Percentiles rank a stretch among this genome's conserved stretches.
phyloP scores from a whole-genome alignment of 2,797 vertebrate species.

The Eremophila alpestris region DNA sequence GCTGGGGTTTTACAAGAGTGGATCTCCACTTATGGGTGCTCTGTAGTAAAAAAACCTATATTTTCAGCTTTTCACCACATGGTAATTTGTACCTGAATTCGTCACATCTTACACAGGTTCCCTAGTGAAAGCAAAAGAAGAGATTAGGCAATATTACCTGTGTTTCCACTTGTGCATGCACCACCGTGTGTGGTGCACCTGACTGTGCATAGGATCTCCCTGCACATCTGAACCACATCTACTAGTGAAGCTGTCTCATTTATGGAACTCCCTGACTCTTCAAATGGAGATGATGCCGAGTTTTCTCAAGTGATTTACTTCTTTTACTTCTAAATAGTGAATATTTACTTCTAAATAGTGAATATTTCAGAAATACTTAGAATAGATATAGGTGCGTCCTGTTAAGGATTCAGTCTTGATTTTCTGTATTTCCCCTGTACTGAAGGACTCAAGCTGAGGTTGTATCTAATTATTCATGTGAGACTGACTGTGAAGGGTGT shows the following conservation, averaged over 20 bases:
- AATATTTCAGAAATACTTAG: conserved; percentile 54
- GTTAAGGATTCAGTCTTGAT: conserved; percentile 51
- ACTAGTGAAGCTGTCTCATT: neutral
- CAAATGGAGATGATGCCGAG: neutral
- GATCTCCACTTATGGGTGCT: neutral
- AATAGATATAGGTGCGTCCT: conserved; percentile 40
- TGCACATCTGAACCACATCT: neutral
- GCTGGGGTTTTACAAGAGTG: neutral
- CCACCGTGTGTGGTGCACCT: neutral
- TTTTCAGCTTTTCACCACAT: neutral
- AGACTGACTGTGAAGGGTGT: conserved; percentile 62
- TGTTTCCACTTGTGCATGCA: neutral
- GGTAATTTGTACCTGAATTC: neutral
- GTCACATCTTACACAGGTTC: neutral
- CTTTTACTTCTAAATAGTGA: too few species aligned
- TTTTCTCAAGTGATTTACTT: neutral
- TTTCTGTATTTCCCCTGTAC: conserved; percentile 57
- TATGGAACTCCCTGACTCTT: neutral
- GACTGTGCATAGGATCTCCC: neutral
- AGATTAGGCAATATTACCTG: neutral
- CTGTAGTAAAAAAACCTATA: neutral
- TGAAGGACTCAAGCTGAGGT: conserved; percentile 30
- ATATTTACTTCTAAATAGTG: neutral
- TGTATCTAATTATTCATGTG: conserved; percentile 61
- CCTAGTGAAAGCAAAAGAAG: neutral